Base-by-base conservation (phyloP, 2,888 invertebrate genomes). In the Idaea straminata region DNA sequence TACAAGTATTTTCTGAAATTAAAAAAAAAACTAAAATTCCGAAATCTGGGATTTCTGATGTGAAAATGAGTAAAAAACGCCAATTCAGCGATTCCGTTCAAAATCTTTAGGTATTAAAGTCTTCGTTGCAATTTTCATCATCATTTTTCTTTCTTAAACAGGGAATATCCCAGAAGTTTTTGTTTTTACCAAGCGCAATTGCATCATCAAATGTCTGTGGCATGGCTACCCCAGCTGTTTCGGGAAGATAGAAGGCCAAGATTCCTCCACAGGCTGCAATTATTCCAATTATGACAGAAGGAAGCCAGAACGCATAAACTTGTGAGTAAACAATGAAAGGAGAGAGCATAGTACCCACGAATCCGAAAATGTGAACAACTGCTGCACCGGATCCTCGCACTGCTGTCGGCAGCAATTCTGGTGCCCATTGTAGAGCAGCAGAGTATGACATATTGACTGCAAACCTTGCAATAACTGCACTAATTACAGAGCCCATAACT, bases 141-240 rank as follows among this genome's bases (percentile, higher is more conserved):
- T 47, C 5, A 47, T 47, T 13, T 47, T 47, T 10, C 47, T 73
- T 76, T 64, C 70, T 72, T 60, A 81, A 68, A 74, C 71, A 81
- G 3, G 85, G 84, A n/a, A 87, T 67, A 36, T 85, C 83, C 68
- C 85, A 83, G 15, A 84, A 73, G 7, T 73, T 78, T 63, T 81
- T 80, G 38, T 74, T 79, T 61, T 59, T 79, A 2, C 83, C 74
- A 57, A 89, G 66, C 4, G 71, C 68, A 68, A 89, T 88, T 0
- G 88, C 82, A 38, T 85, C 87, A 2, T 86, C 83, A 73, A 89
- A 89, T 0, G 86, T 83, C 67, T 88, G 87, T 0, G 89, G 89
- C 81, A 89, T 80, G 61, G 84, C 83, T 68, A 77, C 83, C 0
- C 73, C 74, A 0, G 85, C 84, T 1, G 89, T 89, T 73, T 90